Evolutionary conservation across 2,797 vertebrate genomes (phyloP).

Genomic region (Coracias cyanogaster): DNA sequence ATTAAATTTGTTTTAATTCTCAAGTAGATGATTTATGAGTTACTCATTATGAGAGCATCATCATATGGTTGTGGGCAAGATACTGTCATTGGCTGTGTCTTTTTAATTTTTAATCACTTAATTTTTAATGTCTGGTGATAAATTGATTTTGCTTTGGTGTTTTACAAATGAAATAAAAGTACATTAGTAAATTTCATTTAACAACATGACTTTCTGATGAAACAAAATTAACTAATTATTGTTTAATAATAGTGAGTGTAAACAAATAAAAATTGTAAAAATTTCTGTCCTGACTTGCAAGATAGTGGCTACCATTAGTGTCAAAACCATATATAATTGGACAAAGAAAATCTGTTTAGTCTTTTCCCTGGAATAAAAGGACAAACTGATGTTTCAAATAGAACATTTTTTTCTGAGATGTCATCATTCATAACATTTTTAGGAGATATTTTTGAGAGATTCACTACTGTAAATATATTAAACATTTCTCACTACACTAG

Average conservation of each 20-base stretch:
- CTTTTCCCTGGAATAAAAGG: neutral
- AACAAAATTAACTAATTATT: neutral
- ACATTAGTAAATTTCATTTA: conserved; percentile 25
- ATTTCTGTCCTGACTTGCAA: neutral
- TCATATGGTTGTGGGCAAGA: neutral
- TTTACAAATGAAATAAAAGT: conserved; percentile 19
- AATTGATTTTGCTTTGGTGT: neutral
- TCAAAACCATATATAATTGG: neutral
- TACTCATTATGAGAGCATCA: neutral
- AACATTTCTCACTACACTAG: neutral
- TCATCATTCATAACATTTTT: neutral
- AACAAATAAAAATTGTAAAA: neutral
- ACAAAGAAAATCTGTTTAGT: neutral
- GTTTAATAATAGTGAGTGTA: conserved; percentile 26
- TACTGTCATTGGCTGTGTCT: neutral
- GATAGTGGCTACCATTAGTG: neutral
- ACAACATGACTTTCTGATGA: neutral
- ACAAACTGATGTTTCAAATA: neutral
- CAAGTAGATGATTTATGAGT: neutral
- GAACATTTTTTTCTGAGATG: neutral
- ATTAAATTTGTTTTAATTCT: neutral
- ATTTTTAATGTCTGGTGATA: conserved; percentile 21
- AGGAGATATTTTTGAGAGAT: neutral
- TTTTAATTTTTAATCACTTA: neutral
- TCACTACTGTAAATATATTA: neutral